Evolutionary conservation across 2,797 vertebrate genomes (phyloP).

Genomic region (Pagetopsis macropterus): DNA sequence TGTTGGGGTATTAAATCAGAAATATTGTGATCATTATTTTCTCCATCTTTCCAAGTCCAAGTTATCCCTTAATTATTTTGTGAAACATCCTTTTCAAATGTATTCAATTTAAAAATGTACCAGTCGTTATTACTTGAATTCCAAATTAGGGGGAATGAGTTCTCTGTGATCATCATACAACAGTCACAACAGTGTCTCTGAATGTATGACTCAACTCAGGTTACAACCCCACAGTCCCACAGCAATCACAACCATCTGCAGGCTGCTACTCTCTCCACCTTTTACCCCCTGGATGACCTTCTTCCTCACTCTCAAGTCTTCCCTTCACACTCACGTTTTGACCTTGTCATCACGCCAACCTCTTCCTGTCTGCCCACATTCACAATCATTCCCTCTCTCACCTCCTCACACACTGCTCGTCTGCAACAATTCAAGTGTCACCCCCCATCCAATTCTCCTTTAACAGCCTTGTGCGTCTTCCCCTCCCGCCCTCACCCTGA

Average conservation of each 20-base stretch:
- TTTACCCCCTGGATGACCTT: conserved; percentile 41
- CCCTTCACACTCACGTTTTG: conserved; percentile 44
- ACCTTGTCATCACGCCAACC: conserved; percentile 55
- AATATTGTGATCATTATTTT: too few relatives aligned
- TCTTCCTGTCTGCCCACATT: conserved; percentile 47
- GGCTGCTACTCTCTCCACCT: conserved; percentile 30
- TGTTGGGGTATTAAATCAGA: too few relatives aligned
- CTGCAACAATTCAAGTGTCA: conserved; percentile 59
- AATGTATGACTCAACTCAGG: conserved; percentile 27
- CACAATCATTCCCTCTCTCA: conserved; percentile 39
- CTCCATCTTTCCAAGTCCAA: too few relatives aligned
- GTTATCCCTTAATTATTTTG: background rate
- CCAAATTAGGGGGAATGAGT: background rate
- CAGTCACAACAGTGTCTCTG: conserved; percentile 1
- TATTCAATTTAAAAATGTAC: background rate
- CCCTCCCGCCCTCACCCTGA: conserved; percentile 33
- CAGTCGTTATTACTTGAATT: background rate
- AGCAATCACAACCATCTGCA: conserved; percentile 22
- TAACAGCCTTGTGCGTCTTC: conserved; percentile 49
- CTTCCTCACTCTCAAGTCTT: conserved; percentile 39
- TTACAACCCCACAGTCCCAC: conserved; percentile 17
- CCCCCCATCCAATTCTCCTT: conserved; percentile 50
- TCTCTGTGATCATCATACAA: background rate
- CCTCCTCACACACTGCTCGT: conserved; percentile 43
- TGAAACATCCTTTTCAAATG: background rate